Evolutionary conservation across 2,797 vertebrate species (phyloP).

Genomic region (Acanthornis magna): DNA sequence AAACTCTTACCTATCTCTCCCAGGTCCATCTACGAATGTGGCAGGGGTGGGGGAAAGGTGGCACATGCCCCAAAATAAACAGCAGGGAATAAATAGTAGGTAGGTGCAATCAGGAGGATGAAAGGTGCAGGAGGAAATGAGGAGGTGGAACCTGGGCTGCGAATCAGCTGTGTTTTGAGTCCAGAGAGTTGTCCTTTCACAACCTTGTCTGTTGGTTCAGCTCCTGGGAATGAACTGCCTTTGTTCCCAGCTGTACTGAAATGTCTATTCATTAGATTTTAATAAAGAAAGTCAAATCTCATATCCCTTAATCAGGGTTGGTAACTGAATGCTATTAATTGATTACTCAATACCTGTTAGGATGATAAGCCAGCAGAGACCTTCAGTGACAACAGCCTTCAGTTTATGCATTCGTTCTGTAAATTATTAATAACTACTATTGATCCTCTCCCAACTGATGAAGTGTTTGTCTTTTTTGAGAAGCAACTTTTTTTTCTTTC

Average conservation of each 20-base stretch:
- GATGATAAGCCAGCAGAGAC: not conserved
- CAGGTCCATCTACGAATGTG: not conserved
- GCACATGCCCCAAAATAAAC: not conserved
- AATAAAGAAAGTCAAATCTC: slow-evolving; percentile 3
- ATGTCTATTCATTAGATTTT: slow-evolving; percentile 19
- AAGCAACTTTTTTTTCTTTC: not conserved
- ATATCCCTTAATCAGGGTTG: not conserved
- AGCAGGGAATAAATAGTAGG: not conserved
- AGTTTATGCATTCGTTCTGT: not conserved
- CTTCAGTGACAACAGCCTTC: not conserved
- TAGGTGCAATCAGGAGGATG: not conserved
- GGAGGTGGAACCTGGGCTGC: not conserved
- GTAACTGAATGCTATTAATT: slow-evolving; percentile 10
- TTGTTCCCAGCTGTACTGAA: not conserved
- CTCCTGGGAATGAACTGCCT: not conserved
- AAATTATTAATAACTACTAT: slow-evolving; percentile 3
- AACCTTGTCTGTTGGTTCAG: not conserved
- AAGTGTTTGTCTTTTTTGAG: not conserved
- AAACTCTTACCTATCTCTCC: not conserved
- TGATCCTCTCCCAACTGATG: not conserved
- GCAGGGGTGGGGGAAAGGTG: not conserved
- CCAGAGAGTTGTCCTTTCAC: not conserved
- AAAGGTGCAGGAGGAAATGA: not conserved
- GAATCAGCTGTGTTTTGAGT: not conserved
- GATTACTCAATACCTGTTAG: not conserved